Conservation (phyloP, 2,113 vertebrate species). For the Hydrochoerus hydrochaeris region DNA sequence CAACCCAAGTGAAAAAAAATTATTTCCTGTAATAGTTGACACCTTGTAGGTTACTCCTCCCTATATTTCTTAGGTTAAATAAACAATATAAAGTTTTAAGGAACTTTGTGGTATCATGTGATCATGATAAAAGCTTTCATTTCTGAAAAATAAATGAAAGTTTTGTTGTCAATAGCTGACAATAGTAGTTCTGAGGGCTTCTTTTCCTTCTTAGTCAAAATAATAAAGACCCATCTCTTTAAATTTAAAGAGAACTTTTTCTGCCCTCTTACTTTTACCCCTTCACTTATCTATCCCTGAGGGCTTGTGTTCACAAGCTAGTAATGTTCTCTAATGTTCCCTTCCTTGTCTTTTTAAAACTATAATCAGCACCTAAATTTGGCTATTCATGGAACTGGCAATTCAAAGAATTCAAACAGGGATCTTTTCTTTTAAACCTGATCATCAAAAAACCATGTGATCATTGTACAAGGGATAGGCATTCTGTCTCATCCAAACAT, state of each 20-base stretch:
- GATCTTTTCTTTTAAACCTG: not conserved
- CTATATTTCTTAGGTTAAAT: not conserved
- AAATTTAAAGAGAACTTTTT: not conserved
- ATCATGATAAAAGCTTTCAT: slow-evolving; percentile 27
- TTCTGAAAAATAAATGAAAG: slow-evolving; percentile 18
- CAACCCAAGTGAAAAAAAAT: not conserved
- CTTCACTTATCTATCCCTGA: not conserved
- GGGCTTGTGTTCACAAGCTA: not conserved
- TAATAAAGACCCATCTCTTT: not conserved
- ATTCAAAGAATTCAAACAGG: not conserved
- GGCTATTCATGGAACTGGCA: not conserved
- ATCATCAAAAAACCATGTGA: not conserved
- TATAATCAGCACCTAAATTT: not conserved
- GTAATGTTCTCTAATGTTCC: not conserved
- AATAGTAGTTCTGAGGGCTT: not conserved
- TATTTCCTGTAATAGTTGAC: not conserved
- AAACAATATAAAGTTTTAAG: not conserved
- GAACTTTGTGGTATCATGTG: not conserved
- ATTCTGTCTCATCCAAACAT: too few relatives aligned
- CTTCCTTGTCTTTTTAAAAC: not conserved
- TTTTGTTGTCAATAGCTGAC: not conserved
- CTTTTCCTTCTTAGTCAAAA: slow-evolving; percentile 45
- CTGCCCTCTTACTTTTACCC: not conserved
- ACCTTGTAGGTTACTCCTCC: not conserved
- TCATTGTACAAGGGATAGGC: too few relatives aligned